phyloP scores from a whole-genome alignment of 2,888 invertebrate species.

The Drosophila infuscata region DNA sequence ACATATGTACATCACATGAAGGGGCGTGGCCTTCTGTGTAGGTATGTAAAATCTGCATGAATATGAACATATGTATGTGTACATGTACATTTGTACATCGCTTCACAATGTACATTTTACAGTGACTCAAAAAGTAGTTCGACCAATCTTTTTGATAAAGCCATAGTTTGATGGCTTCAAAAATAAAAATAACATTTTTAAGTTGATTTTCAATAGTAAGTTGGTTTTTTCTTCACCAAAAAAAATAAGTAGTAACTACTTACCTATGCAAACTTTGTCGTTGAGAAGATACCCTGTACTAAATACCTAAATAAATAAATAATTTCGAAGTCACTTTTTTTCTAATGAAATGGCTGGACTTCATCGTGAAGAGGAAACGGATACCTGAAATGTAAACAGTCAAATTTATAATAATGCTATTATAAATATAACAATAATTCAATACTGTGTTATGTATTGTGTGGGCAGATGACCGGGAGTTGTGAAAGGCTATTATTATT shows the following conservation, averaged over 20 bases:
- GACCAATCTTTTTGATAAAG: not conserved
- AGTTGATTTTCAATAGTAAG: not conserved
- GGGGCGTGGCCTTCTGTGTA: constrained; percentile 1
- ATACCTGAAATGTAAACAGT: not conserved
- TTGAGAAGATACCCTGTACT: not conserved
- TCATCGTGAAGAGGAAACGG: not conserved
- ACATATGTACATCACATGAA: not conserved
- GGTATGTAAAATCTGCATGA: not conserved
- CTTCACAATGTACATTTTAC: not conserved
- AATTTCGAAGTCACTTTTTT: too few relatives aligned
- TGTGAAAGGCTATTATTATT: not conserved
- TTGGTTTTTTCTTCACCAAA: not conserved
- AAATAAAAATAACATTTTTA: not conserved
- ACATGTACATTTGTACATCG: constrained; percentile 5
- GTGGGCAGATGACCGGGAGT: too few relatives aligned
- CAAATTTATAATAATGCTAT: not conserved
- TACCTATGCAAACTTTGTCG: not conserved
- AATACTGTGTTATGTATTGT: not conserved
- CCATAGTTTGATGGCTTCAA: not conserved
- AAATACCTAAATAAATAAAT: not conserved
- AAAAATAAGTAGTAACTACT: not conserved
- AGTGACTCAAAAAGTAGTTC: not conserved
- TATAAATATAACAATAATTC: not conserved
- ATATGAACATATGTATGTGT: not conserved
- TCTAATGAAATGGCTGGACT: not conserved